Base-by-base conservation (phyloP, 2,888 invertebrate genomes). In the Drosophila austrosaltans region DNA sequence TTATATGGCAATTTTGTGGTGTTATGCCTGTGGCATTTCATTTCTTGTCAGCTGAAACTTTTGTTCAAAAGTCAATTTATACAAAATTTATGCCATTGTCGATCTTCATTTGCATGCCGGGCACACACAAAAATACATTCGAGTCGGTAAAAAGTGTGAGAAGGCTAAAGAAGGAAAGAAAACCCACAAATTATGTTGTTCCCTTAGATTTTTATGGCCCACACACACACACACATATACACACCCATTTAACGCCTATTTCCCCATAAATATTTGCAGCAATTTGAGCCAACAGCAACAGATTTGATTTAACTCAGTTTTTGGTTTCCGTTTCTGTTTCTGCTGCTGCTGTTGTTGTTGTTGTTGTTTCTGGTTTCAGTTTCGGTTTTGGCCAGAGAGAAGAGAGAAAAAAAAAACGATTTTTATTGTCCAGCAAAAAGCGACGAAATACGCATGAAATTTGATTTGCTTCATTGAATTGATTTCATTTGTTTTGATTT, bases 381-480 rank as follows among this genome's bases (percentile, higher is more conserved):
- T 81, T 75, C 75, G 69, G 65, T 74, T 78, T 67, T 67, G 58
- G 75, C 53, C 70, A 48, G 8, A 20, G 16, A 20, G 20, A 48
- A 48, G 10, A 22, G 25, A 48, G 10, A 48, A 48, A 22, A 48
- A 3, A 8, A 22, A 5, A 22, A 32, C 8, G 30, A 60, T 60
- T 60, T 60, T 60, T 48, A 60, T 42, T 60, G 66, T 60, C 66
- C 59, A 54, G 30, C 32, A 68, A 82, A 82, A 73, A 80, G 87
- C 84, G 80, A 82, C 78, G 80, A 84, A 84, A 84, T 84, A 78
- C 82, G 84, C 82, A 87, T 84, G 80, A 84, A 83, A 84, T 84
- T 84, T 87, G 84, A 84, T 84, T 87, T 84, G 83, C 78, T 87
- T 75, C 83, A 87, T 84, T 84, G 83, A 84, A 87, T 84, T 87